A percentile compares a stretch with the other conserved stretches of the same genome.
These are phyloP conservation scores for Chrysopa pallens DNA, from an alignment of 1,140 invertebrate species.

Conservation along the genomic window DNA sequence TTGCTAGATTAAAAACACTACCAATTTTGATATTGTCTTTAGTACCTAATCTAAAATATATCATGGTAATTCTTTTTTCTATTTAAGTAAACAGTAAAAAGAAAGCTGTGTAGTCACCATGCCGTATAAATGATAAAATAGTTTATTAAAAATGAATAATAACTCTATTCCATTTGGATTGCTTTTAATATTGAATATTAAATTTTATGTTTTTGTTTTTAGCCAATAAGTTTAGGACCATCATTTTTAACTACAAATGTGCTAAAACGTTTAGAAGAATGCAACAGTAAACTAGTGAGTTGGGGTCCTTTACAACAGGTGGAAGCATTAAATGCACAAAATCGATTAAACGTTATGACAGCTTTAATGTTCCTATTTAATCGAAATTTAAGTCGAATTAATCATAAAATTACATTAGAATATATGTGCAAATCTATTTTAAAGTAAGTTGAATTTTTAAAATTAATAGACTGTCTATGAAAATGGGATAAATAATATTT, in stretches of 20 bases:
- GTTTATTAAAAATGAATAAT: too few species aligned
- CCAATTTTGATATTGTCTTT: too few species aligned
- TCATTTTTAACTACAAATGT: constrained; percentile 63
- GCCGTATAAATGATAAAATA: too few species aligned
- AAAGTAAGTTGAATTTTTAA: constrained; percentile 35
- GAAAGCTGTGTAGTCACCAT: too few species aligned
- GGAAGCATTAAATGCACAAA: constrained; percentile 70
- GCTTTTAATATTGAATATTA: too few species aligned
- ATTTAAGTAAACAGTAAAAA: too few species aligned
- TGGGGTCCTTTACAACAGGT: constrained; percentile 77
- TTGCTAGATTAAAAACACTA: too few species aligned
- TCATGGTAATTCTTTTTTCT: too few species aligned
- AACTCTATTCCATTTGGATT: too few species aligned
- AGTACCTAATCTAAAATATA: too few species aligned
- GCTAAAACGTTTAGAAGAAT: constrained; percentile 65
- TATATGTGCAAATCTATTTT: constrained; percentile 70
- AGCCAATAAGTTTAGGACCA: constrained; percentile 50
- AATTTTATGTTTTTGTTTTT: constrained; percentile 10
- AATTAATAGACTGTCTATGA: constrained; percentile 15
- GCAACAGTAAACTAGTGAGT: constrained; percentile 64
- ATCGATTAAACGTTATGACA: constrained; percentile 67
- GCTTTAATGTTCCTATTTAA: constrained; percentile 77
- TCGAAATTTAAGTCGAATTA: constrained; percentile 57
- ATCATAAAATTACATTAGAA: constrained; percentile 49
- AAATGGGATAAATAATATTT: constrained; percentile 7